phyloP scores from a whole-genome alignment of 2,113 vertebrate species.

The Clarias magur region DNA sequence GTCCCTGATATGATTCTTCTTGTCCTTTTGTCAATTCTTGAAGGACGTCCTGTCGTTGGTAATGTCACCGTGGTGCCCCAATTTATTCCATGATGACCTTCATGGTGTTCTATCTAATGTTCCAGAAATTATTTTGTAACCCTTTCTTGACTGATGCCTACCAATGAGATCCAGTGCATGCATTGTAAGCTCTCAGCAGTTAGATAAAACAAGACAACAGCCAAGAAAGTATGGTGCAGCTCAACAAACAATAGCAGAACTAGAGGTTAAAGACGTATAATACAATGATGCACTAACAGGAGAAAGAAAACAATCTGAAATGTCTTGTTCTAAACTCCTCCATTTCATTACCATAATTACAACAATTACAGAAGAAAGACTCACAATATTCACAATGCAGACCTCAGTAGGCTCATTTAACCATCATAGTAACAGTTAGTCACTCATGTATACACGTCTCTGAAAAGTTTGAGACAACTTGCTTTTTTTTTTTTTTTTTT shows the following conservation, averaged over 20 bases:
- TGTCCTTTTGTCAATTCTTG: neutral
- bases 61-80: neutral
- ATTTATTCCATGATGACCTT: neutral
- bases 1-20: neutral
- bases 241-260: neutral
- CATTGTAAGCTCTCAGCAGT: neutral
- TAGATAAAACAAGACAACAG: neutral
- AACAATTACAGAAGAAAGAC: neutral
- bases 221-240: neutral
- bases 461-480: neutral
- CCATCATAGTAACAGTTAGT: neutral
- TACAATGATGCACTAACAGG: neutral
- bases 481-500: neutral
- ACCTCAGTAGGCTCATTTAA: neutral
- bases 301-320: neutral
- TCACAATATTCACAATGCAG: too few relatives aligned
- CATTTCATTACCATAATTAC: neutral
- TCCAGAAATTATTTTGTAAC: neutral
- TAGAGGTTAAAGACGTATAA: neutral
- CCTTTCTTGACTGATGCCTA: neutral
- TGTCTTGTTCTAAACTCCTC: neutral
- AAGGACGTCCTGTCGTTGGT: neutral
- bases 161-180: neutral
- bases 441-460: neutral
- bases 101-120: neutral